phyloP scores from a whole-genome alignment of 2,113 vertebrate species.

The Ptyas mucosa region DNA sequence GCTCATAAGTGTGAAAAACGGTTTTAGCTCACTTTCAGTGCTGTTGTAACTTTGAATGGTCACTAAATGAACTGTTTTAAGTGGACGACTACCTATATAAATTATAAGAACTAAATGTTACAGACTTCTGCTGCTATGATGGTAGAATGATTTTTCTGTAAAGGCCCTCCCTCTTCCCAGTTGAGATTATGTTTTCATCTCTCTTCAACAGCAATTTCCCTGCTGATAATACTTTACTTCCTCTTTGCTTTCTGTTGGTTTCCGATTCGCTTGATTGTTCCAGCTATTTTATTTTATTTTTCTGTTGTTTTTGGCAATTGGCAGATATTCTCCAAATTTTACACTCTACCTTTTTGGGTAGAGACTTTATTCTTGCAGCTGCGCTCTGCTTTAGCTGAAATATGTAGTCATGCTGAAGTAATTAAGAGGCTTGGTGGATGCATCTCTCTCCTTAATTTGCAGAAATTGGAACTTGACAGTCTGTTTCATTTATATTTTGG shows the following conservation, averaged over 20 bases:
- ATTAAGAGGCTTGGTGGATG: not conserved
- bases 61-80: no score
- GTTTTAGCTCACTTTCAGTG: no score
- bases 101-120: not conserved
- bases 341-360: not conserved
- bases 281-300: not conserved
- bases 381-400: not conserved
- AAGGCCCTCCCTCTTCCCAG: not conserved
- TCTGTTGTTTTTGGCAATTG: not conserved
- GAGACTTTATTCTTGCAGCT: not conserved
- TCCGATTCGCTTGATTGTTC: not conserved
- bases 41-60: no score
- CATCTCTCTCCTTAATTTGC: not conserved
- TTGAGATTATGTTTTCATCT: not conserved
- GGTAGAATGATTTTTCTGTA: not conserved
- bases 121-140: not conserved
- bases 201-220: not conserved
- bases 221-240: not conserved
- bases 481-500: not conserved
- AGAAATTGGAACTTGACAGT: accelerated
- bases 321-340: not conserved
- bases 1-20: no score
- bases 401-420: not conserved
- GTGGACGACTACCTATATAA: not conserved
- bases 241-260: not conserved